Evolutionary conservation across 2,797 vertebrate species (phyloP).

Genomic region (Sphaeramia orbicularis): DNA sequence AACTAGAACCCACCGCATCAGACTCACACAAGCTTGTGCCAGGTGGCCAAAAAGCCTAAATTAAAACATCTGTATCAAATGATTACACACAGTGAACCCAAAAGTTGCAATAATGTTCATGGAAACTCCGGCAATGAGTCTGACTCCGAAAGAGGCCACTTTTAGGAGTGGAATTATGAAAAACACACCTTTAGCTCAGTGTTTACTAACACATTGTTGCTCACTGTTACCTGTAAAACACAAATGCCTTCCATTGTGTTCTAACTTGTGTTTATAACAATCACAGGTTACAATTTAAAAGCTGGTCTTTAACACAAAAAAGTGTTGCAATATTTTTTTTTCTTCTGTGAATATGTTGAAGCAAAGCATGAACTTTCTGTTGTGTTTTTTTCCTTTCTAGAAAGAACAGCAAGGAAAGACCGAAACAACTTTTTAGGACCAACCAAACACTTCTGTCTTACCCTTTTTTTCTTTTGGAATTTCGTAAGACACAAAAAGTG

Average conservation of each 20-base stretch:
- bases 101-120: conserved; percentile 16
- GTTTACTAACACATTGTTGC: conserved; percentile 37
- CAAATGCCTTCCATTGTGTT: not conserved
- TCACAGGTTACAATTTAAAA: no score
- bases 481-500: not conserved
- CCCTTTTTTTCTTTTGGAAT: not conserved
- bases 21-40: conserved; percentile 22
- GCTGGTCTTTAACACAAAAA: no score
- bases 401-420: no score
- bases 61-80: conserved; percentile 35
- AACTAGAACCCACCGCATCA: conserved; percentile 21
- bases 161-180: conserved; percentile 33
- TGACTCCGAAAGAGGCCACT: conserved; percentile 12
- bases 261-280: no score
- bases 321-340: no score
- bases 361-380: no score
- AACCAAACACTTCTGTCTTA: no score
- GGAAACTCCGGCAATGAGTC: conserved; percentile 7
- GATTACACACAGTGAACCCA: conserved; percentile 5
- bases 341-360: no score
- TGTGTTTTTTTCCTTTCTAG: no score
- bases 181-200: conserved; percentile 30
- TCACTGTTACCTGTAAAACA: conserved; percentile 7
- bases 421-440: no score
- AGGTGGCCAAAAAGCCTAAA: conserved; percentile 23